Base-by-base conservation (phyloP, 2,888 invertebrate genomes). In the Brenthis hecate region DNA sequence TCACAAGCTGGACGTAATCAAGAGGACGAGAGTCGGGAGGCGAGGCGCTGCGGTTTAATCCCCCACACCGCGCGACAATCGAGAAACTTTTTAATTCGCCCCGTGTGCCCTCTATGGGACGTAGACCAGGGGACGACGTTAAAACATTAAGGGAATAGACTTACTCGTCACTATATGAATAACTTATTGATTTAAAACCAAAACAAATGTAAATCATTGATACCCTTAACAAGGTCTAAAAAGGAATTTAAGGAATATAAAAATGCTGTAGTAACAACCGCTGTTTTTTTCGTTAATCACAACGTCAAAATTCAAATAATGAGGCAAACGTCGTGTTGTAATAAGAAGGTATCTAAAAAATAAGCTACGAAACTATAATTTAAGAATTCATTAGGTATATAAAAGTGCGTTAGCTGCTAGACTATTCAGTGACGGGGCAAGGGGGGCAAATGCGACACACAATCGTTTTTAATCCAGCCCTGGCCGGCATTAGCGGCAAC, bases 61-160 rank as follows among this genome's bases (percentile, higher is more conserved):
- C 51, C 62, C 65, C 68, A 64, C 68, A 55, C 55, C 65, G 55
- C 56, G 47, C 68, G 14, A 58, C 57, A 54, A 61, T 51, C 54
- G 48, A 63, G 55, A 72, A 82, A 83, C 81, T 84, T 84, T 83
- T 84, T 82, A 82, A 85, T 81, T 85, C 76, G 65, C 66, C 72
- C 79, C 73, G 75, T 74, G 73, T 72, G 73, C 71, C 71, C 68
- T 60, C 66, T 61, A 32, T 28, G 64, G 50, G 54, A 56, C 53
- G 28, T 56, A 65, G 48, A 55, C 58, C n/a, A 50, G 62, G 62
- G n/a, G 14, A 1, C 0, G 14, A 13, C 19, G 51, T 6, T 1
- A 43, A 43, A 60, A 23, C 11, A 16, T 16, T 53, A 16, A 53
- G 4, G 1, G 36, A 43, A 43, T 11, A 43, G 2, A 43, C 36